Base-by-base conservation (phyloP, 2,113 vertebrate genomes). In the Steatornis caripensis region DNA sequence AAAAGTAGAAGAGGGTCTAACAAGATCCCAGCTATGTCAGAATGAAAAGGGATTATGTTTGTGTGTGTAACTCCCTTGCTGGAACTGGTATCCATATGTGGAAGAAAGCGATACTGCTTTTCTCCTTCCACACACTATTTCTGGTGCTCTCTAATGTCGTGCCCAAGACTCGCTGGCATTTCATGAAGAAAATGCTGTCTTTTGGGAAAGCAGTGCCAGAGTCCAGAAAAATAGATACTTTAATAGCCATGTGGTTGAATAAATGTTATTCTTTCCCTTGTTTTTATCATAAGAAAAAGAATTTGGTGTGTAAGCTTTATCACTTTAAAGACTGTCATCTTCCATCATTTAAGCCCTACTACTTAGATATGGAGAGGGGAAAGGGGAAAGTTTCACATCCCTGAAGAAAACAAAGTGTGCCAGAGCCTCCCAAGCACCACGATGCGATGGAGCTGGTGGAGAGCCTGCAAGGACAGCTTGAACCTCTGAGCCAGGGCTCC, bases 201-300 rank as follows among this genome's bases (percentile, higher is more conserved):
- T 58, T 32, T 16, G 76, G 64, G 71, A 46, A 79, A 89, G 48
- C 58, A 46, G 71, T 43, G 60, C 69, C 92, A 93, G 64, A 89
- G 69, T n/a, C 60, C 84, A 71, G 95, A 29, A 87, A 89, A 81
- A 81, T 0, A 91, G 84, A 79, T 10, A 16, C 62, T n/a, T 27
- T 45, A 53, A 81, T 53, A 74, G 60, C 75, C 55, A 5, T 11
- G 21, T 4, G 62, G 29, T 65, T 80, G 58, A 80, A 70, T 57
- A 87, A 84, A 89, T 95, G 49, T 93, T 91, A 48, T 93, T 92
- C 36, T 84, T 94, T 81, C 77, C 54, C 32, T 87, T 62, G 72
- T 41, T 94, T 89, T 90, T 39, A 15, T 49, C 72, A 22, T 7
- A 30, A 65, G 62, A 51, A 65, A 51, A 57, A 79, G 21, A 75